phyloP scores from a whole-genome alignment of 92 coral and sea anemone species.

The Paramuricea clavata region DNA sequence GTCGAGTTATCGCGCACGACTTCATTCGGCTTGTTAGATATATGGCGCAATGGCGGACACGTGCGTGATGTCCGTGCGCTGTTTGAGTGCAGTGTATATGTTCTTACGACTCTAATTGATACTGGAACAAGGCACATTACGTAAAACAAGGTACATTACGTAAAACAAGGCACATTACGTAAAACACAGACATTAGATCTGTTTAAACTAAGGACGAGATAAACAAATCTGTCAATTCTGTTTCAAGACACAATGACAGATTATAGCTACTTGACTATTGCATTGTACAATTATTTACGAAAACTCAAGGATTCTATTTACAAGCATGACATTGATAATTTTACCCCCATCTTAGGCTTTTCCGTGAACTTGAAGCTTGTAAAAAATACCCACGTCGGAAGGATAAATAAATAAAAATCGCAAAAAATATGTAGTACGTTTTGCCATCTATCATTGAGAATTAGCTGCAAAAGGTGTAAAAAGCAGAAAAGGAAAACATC shows the following conservation, averaged over 20 bases:
- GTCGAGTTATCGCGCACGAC: neutral
- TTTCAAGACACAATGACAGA: neutral
- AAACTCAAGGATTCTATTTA: neutral
- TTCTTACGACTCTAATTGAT: neutral
- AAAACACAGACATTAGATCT: neutral
- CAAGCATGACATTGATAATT: neutral
- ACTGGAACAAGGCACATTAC: no score
- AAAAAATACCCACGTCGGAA: neutral
- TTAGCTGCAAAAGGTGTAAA: slow-evolving; percentile 15
- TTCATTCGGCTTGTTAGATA: neutral
- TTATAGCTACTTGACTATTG: neutral
- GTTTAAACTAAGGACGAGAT: neutral
- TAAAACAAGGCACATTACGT: no score
- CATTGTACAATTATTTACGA: neutral
- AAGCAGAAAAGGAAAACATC: slow-evolving; percentile 5
- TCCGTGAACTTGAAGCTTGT: neutral
- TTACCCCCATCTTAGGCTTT: neutral
- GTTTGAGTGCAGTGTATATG: neutral
- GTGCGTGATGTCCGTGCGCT: slow-evolving; percentile 4
- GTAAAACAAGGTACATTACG: no score
- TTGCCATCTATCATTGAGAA: slow-evolving; percentile 33
- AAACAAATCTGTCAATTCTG: neutral
- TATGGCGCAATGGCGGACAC: neutral
- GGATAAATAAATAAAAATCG: neutral
- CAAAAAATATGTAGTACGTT: neutral